Evolutionary conservation across 2,797 vertebrate species (phyloP), one percentile per base, ranked within the genome.

Genomic region (Hyperoplus lanceolatus): DNA sequence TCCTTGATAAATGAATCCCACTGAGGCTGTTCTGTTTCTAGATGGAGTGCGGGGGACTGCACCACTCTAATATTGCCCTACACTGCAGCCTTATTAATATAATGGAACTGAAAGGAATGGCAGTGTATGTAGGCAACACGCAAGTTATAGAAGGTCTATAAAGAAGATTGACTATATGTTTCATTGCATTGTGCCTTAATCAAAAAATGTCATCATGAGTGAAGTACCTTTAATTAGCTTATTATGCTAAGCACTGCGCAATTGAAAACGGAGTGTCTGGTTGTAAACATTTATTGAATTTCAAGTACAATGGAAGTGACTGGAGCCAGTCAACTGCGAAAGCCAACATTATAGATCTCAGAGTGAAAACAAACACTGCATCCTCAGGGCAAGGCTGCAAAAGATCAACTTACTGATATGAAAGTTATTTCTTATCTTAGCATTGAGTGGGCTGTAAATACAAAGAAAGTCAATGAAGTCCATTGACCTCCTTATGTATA

Each of bases 141-240:
- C 36, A 64, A 72, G 60, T 67, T 75, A 51, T 84, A 73, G 12
- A 45, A 73, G 51, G 67, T 70, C 72, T 41, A 80, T 85, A 78
- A 81, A 86, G 36, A 78, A 81, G 81, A 87, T 73, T 75, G 66
- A 84, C 65, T 73, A 29, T 73, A 29, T 3, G 29, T 29, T 29
- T 29, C 29, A 29, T 3, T 29, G 29, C 29, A 29, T 29, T 29
- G 29, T 3, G 29, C 29, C 29, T 29, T 29, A 29, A 29, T 29
- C 29, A 29, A 29, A 29, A 29, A 29, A 29, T 29, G 29, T 29
- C 29, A 29, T 29, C 29, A 29, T 65, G 83, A 80, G 55, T 75
- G 50, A 79, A 81, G 75, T 67, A 59, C 62, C 66, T 29, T 29
- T 84, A 77, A 82, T 82, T 81, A 69, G 46, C 75, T 60, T 73